Evolutionary conservation across 2,113 vertebrate genomes (phyloP), one percentile per base, ranked within the genome.

Genomic region (Xiphophorus couchianus): DNA sequence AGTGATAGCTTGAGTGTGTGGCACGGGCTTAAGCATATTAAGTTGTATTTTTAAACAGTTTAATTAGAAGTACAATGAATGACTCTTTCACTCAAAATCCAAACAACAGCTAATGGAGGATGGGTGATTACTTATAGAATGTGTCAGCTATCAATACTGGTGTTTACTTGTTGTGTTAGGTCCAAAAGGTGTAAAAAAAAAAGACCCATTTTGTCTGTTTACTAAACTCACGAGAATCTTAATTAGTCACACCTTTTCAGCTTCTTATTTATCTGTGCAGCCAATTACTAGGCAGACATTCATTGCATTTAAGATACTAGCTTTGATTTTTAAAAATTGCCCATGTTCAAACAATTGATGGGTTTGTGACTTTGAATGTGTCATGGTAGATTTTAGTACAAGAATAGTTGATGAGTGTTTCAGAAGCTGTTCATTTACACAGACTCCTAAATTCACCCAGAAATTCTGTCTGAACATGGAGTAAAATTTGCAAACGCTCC

Each of bases 1-100:
- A 88, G 90, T 88, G 83, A 92, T 85, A 85, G 86, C 79, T 86
- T 83, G 78, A 88, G 87, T 86, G 85, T 86, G 85, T 73, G 83
- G 83, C 63, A 19, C 11, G 51, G 84, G 76, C 78, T 78, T 84
- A 66, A 78, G 82, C 85, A 83, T 80, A 88, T 86, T 86, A 76
- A 82, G 78, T 74, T 72, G 35, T 86, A 75, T 85, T 86, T 86
- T 76, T 84, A 84, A 67, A 86, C 79, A 81, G 30, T 85, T 86
- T 85, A 84, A 86, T 86, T 69, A 84, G 48, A 51, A 80, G 76
- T 68, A 83, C 62, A 86, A 66, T 86, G 71, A 83, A 82, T 71
- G 70, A 72, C 58, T 65, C 60, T 82, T 82, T 83, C 58, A 83
- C 69, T 74, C 67, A 71, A 73, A 85, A 62, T 44, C 66, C 66